Evolutionary conservation across 2,888 invertebrate species (phyloP), one percentile per base, ranked within the genome.

Genomic region (Ormia ochracea): DNA sequence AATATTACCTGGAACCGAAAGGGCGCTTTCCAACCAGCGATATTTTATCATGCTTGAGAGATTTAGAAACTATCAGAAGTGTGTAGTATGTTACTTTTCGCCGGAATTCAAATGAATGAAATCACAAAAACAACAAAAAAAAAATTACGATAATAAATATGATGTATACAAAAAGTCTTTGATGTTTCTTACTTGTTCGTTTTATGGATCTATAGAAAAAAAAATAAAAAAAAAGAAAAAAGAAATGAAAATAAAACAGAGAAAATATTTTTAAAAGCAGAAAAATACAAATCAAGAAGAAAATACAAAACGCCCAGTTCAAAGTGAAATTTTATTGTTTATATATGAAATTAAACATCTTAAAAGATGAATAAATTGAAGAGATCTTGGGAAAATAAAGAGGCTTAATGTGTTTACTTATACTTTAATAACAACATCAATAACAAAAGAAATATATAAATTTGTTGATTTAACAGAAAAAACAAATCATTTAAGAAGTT

Each of bases 371-470:
- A 54, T 45, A 63, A 23, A 70, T 56, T 31, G 50, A 41, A 65
- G 59, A 45, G 33, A 68, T 66, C 14, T 28, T 65, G n/a, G n/a
- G n/a, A n/a, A 52, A n/a, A 36, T 3, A 59, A 78, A 68, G 63
- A 63, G 54, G 61, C 59, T 73, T 48, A 68, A 70, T 69, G 59
- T 82, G 82, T 81, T 81, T 82, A 82, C 79, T 74, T 79, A 78
- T 82, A 81, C 81, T 50, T 79, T 78, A 59, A 68, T 41, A 77
- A 59, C 28, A 66, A 70, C 45, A 81, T 69, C 31, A 66, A 76
- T 4, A 63, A 59, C 12, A 65, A 61, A 68, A 17, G 31, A 41
- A 63, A 61, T n/a, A 50, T 38, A 21, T 26, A 28, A 61, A 33
- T 54, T 72, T 72, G n/a, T 59, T 50, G 52, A 41, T 10, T 61